Evolutionary conservation across 2,113 vertebrate genomes (phyloP).

Genomic region (Sebastes fasciatus): DNA sequence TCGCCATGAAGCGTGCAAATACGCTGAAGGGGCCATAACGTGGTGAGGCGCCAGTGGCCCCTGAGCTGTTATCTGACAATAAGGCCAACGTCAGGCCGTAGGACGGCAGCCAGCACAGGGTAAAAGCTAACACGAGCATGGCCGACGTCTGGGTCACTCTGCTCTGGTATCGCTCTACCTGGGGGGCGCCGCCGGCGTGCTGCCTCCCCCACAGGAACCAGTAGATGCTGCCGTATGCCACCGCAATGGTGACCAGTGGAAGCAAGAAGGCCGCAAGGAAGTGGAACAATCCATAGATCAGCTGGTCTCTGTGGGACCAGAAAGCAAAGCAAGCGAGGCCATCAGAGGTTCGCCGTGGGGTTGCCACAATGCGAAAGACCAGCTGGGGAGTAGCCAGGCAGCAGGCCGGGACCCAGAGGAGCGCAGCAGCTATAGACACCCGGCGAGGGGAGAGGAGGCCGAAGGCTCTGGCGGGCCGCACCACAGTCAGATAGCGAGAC

Average conservation of each 20-base stretch:
- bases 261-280: constrained; percentile 81
- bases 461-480: constrained; percentile 74
- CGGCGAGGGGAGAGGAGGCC: constrained; percentile 60
- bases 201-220: constrained; percentile 70
- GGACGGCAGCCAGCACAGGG: constrained; percentile 85
- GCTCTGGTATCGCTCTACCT: constrained; percentile 81
- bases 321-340: constrained; percentile 79
- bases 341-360: background rate
- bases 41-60: constrained; percentile 64
- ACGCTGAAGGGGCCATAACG: constrained; percentile 73
- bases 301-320: constrained; percentile 68
- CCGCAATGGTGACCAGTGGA: constrained; percentile 76
- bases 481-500: constrained; percentile 82
- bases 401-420: constrained; percentile 80
- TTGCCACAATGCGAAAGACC: constrained; percentile 72
- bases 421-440: constrained; percentile 30
- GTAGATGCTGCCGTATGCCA: constrained; percentile 78
- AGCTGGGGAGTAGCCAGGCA: constrained; percentile 80
- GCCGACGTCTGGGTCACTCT: constrained; percentile 82
- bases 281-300: constrained; percentile 79
- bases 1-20: constrained; percentile 81
- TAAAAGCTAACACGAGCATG: constrained; percentile 83
- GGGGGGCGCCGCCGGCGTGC: constrained; percentile 49
- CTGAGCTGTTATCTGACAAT: constrained; percentile 46
- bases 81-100: constrained; percentile 79